Evolutionary conservation across 2,797 vertebrate genomes (phyloP), one percentile per base, ranked within the genome.

Genomic region (Rhadinocentrus ornatus): DNA sequence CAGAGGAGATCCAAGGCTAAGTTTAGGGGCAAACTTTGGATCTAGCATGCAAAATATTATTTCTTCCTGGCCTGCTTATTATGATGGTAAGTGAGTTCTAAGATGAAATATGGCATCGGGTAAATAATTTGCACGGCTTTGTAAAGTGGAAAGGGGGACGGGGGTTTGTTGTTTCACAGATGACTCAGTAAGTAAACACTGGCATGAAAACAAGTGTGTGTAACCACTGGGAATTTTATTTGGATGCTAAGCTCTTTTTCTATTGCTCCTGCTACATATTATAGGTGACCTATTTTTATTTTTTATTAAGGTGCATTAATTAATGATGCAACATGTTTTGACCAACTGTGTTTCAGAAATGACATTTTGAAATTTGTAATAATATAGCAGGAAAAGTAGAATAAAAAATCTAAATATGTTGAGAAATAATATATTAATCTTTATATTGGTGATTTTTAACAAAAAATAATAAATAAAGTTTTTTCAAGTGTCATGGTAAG

Each of bases 91-190:
- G 73, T 58, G 46, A 66, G 78, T 63, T 60, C 22, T 18, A 20
- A 63, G 59, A 71, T 61, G 77, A 68, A 46, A 41, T 53, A 58
- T 65, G 78, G 54, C 72, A 62, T 67, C 54, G 59, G 76, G 61
- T 80, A 81, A 87, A 86, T 68, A 71, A 57, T 82, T 70, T 74
- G 80, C 61, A 60, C 1, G 6, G 52, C 71, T 69, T 68, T 80
- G 48, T 72, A 16, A 65, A 16, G 66, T 66, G 44, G 52, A 69
- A 52, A 35, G 16, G 39, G 56, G 65, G 10, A 18, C 6, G 18
- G 7, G 41, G 18, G 69, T 87, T 83, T 87, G 83, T 85, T 88
- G 78, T 75, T 86, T n/a, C 66, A 48, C 53, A 39, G 75, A 80
- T 87, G 75, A 59, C 61, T 64, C 39, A 2, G 62, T 82, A 70